phyloP scores from a whole-genome alignment of 2,113 vertebrate species.

The Petaurus breviceps region DNA sequence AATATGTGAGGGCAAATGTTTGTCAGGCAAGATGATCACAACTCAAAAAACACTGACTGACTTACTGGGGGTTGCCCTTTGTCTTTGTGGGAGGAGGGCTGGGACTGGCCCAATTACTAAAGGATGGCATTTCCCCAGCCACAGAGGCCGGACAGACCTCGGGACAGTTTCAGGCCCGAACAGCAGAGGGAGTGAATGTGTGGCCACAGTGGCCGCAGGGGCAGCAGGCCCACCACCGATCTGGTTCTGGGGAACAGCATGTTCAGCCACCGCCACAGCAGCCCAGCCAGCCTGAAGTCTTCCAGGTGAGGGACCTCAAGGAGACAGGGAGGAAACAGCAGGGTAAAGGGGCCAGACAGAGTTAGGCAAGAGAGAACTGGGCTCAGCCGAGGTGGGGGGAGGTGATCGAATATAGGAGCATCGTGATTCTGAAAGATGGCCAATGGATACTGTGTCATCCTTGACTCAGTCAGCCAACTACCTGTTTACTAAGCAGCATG shows the following conservation, averaged over 20 bases:
- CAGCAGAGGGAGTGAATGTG: slow-evolving; percentile 88
- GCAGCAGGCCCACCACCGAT: slow-evolving; percentile 86
- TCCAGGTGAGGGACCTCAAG: slow-evolving; percentile 82
- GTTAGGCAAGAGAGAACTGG: neutral
- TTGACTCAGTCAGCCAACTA: neutral
- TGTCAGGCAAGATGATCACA: neutral
- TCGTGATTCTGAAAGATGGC: neutral
- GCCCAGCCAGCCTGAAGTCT: slow-evolving; percentile 93
- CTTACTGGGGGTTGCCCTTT: neutral
- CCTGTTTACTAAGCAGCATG: neutral
- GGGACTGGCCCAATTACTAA: neutral
- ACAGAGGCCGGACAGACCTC: slow-evolving; percentile 83
- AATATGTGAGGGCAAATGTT: neutral
- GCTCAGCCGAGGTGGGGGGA: neutral
- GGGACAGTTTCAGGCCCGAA: slow-evolving; percentile 88
- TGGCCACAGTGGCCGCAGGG: slow-evolving; percentile 94
- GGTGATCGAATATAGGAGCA: neutral
- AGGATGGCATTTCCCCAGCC: slow-evolving; percentile 51
- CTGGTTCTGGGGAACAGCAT: slow-evolving; percentile 84
- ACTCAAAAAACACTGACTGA: neutral
- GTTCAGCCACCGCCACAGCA: slow-evolving; percentile 84
- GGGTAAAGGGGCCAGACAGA: neutral
- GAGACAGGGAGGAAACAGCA: slow-evolving; percentile 4
- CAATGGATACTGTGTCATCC: neutral
- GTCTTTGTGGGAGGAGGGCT: neutral